These are phyloP conservation scores for Caenorhabditis sp. DNA, from an alignment of 2,888 invertebrate species.

Conservation along the genomic window DNA sequence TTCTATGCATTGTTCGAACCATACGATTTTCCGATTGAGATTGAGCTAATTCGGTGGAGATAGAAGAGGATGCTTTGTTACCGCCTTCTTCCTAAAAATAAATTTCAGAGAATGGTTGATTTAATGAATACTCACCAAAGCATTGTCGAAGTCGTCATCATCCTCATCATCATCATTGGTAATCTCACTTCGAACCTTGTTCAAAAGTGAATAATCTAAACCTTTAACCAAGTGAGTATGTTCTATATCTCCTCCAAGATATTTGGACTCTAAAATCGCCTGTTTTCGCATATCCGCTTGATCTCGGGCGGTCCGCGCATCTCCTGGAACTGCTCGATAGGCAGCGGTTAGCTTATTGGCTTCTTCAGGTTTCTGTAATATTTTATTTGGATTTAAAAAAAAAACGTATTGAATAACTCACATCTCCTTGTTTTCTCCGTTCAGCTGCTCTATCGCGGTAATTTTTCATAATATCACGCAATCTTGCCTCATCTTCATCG, in stretches of 20 bases:
- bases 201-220: constrained; percentile 87
- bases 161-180: constrained; percentile 75
- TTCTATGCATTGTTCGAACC: constrained; percentile 76
- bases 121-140: constrained; percentile 73
- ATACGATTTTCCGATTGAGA: constrained; percentile 54
- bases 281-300: constrained; percentile 92
- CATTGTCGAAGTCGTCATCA: constrained; percentile 77
- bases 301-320: constrained; percentile 76
- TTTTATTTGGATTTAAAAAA: too few relatives aligned
- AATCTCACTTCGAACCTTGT: constrained; percentile 85
- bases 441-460: constrained; percentile 72
- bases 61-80: background rate
- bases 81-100: constrained; percentile 18
- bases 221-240: constrained; percentile 99
- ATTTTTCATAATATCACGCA: constrained; percentile 66
- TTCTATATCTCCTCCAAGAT: constrained; percentile 99
- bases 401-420: constrained; percentile 9
- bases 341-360: constrained; percentile 74
- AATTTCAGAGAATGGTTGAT: background rate
- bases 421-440: constrained; percentile 63
- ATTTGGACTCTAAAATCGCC: constrained; percentile 96
- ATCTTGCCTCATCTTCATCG: constrained; percentile 63
- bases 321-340: constrained; percentile 90
- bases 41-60: constrained; percentile 23
- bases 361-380: constrained; percentile 14